Evolutionary conservation across 1,140 invertebrate genomes (phyloP).

Genomic region (Pogonomyrmex barbatus): DNA sequence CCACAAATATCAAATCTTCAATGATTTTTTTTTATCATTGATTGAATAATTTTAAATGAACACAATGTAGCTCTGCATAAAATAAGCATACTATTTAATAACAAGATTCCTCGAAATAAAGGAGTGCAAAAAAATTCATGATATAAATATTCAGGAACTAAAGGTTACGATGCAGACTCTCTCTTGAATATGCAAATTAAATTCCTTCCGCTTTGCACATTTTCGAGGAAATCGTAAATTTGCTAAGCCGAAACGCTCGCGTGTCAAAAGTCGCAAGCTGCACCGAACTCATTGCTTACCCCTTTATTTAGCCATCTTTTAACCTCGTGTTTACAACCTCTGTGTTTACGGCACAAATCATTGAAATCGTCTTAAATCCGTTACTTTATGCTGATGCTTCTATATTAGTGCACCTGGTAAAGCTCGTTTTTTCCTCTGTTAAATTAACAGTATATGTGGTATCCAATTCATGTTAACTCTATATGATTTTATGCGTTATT

Average conservation of each 20-base stretch:
- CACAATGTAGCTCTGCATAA: not conserved
- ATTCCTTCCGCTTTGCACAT: constrained; percentile 22
- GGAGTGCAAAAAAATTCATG: not conserved
- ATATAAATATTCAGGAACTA: not conserved
- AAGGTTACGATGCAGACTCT: not conserved
- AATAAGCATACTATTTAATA: not conserved
- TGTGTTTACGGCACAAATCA: not conserved
- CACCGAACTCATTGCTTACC: constrained; percentile 10
- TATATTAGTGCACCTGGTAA: constrained; percentile 20
- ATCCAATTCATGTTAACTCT: not conserved
- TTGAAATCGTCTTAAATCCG: constrained; percentile 38
- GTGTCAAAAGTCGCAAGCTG: constrained; percentile 57
- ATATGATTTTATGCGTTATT: not conserved
- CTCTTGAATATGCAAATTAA: constrained; percentile 54
- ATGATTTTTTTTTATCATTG: not conserved
- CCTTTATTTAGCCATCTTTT: constrained; percentile 32
- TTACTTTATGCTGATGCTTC: constrained; percentile 27
- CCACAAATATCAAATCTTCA: not conserved
- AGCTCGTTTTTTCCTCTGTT: not conserved
- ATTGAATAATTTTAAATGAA: not conserved
- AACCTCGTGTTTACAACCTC: not conserved
- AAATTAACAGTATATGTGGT: not conserved
- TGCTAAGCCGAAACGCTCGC: not conserved
- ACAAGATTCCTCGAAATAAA: not conserved
- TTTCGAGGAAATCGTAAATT: constrained; percentile 48